Evolutionary conservation across 92 coral and sea anemone species (phyloP).

Genomic region (Parazoanthus atlanticus): DNA sequence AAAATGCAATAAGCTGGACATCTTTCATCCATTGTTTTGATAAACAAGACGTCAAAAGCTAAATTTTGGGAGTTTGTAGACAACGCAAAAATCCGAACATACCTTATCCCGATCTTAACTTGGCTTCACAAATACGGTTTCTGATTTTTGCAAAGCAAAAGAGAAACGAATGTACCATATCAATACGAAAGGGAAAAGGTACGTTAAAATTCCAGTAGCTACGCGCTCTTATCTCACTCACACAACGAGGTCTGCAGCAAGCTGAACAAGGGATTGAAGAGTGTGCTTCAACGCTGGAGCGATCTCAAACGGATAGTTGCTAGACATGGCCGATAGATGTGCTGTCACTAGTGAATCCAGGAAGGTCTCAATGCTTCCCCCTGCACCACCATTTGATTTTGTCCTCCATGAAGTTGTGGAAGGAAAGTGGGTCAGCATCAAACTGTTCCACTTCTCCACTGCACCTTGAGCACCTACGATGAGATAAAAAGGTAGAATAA

Average conservation of each 20-base stretch:
- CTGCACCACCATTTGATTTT: constrained; percentile 51
- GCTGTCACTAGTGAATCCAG: constrained; percentile 82
- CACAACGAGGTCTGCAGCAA: constrained; percentile 81
- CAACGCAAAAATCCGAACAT: too few species aligned
- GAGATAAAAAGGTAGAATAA: not conserved
- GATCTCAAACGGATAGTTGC: constrained; percentile 71
- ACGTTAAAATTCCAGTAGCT: too few species aligned
- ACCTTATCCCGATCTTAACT: too few species aligned
- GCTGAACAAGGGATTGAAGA: constrained; percentile 81
- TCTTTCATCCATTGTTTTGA: too few species aligned
- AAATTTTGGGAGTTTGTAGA: too few species aligned
- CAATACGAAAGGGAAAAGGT: too few species aligned
- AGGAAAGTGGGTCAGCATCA: constrained; percentile 68
- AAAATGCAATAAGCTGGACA: too few species aligned
- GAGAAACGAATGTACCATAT: too few species aligned
- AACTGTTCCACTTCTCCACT: constrained; percentile 87
- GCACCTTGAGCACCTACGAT: constrained; percentile 60
- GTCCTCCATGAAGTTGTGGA: constrained; percentile 70
- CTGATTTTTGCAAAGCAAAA: too few species aligned
- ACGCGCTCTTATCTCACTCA: constrained; percentile 42
- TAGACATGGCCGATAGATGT: constrained; percentile 89
- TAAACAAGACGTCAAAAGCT: too few species aligned
- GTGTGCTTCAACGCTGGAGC: constrained; percentile 91
- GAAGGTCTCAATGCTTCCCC: constrained; percentile 67
- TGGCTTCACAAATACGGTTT: too few species aligned